Conservation (phyloP, 2,113 vertebrate genomes). For the Gavialis gangeticus region DNA sequence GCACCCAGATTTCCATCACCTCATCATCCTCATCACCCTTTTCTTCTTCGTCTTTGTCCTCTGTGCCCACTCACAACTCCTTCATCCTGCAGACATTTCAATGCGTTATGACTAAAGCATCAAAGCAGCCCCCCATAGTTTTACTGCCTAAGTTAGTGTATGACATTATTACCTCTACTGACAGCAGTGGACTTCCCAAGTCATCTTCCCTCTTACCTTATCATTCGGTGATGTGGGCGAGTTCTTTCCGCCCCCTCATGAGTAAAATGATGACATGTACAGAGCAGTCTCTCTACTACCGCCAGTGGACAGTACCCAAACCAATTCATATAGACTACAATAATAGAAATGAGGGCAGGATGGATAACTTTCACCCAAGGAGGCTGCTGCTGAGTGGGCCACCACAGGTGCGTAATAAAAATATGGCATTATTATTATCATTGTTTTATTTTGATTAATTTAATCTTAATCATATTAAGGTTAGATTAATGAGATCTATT, state of each 20-base stretch:
- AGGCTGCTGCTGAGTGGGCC: constrained; percentile 95
- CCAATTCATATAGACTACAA: constrained; percentile 94
- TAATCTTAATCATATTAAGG: background rate
- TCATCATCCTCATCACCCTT: constrained; percentile 68
- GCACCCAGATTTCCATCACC: constrained; percentile 53
- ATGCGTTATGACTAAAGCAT: constrained; percentile 88
- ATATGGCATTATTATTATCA: background rate
- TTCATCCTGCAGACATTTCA: constrained; percentile 78
- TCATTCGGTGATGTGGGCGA: constrained; percentile 92
- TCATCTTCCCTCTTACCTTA: constrained; percentile 94
- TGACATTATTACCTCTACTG: constrained; percentile 88
- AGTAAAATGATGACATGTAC: constrained; percentile 98
- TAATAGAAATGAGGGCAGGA: constrained; percentile 88
- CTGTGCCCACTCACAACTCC: constrained; percentile 71
- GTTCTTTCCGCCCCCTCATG: constrained; percentile 94
- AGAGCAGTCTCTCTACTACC: constrained; percentile 97
- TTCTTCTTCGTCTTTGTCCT: constrained; percentile 82
- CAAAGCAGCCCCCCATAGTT: constrained; percentile 90
- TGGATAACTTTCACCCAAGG: constrained; percentile 93
- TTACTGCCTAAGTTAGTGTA: constrained; percentile 93
- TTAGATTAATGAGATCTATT: background rate
- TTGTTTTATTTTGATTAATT: constrained; percentile 4
- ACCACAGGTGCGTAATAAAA: constrained; percentile 88
- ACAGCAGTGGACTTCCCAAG: constrained; percentile 92
- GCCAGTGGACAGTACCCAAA: constrained; percentile 94